Evolutionary conservation across 2,113 vertebrate species (phyloP).

Genomic region (Sus scrofa): T2T-Sscrofa CM000826.6:135272001-135272500

Average conservation of each 20-base stretch:
- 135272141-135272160: neutral
- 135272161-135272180: neutral
- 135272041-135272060: neutral
- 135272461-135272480: slow-evolving; percentile 4
- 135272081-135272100: neutral
- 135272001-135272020: neutral
- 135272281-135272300: slow-evolving; percentile 2
- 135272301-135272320: neutral
- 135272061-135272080: neutral
- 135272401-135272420: neutral
- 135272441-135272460: neutral
- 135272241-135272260: slow-evolving; percentile 19
- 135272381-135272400: neutral
- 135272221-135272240: slow-evolving; percentile 36
- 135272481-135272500: neutral
- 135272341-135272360: neutral
- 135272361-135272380: slow-evolving; percentile 23
- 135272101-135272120: neutral
- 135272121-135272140: neutral
- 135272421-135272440: neutral
- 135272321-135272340: neutral
- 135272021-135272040: slow-evolving; percentile 11
- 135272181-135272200: neutral
- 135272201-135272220: slow-evolving; percentile 44
- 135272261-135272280: neutral